Evolutionary conservation across 2,888 invertebrate genomes (phyloP).

Genomic region (Trilocha varians): DNA sequence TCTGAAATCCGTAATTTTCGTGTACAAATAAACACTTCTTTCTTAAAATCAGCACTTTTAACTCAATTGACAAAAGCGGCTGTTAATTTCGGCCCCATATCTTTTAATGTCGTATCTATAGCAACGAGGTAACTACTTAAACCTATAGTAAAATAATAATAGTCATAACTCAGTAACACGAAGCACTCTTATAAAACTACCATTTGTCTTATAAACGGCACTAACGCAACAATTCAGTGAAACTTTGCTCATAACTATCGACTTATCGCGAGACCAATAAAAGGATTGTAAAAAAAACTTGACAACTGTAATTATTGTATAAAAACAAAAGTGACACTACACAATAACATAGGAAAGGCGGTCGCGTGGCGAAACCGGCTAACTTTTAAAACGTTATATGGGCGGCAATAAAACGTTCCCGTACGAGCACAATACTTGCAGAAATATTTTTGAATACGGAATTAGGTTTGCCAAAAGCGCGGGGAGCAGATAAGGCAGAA

Average conservation of each 20-base stretch:
- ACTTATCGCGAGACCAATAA: slow-evolving; percentile 20
- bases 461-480: slow-evolving; percentile 72
- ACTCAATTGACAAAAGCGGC: no score
- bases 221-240: background rate
- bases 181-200: background rate
- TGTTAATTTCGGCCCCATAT: no score
- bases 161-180: no score
- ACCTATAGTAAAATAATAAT: no score
- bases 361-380: slow-evolving; percentile 55
- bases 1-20: no score
- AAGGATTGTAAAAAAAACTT: slow-evolving; percentile 43
- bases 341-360: slow-evolving; percentile 33
- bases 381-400: slow-evolving; percentile 74
- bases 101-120: no score
- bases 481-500: slow-evolving; percentile 71
- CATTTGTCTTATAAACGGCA: background rate
- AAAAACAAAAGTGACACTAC: slow-evolving; percentile 40
- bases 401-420: slow-evolving; percentile 67
- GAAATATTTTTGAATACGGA: slow-evolving; percentile 74
- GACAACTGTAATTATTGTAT: slow-evolving; percentile 59
- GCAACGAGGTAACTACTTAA: no score
- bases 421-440: slow-evolving; percentile 72
- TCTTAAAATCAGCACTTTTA: no score
- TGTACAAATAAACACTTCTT: no score
- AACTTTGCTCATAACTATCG: slow-evolving; percentile 8